These are phyloP conservation scores for Zelostemma sp. DNA, from an alignment of 1,140 invertebrate genomes.

Conservation along the genomic window DNA sequence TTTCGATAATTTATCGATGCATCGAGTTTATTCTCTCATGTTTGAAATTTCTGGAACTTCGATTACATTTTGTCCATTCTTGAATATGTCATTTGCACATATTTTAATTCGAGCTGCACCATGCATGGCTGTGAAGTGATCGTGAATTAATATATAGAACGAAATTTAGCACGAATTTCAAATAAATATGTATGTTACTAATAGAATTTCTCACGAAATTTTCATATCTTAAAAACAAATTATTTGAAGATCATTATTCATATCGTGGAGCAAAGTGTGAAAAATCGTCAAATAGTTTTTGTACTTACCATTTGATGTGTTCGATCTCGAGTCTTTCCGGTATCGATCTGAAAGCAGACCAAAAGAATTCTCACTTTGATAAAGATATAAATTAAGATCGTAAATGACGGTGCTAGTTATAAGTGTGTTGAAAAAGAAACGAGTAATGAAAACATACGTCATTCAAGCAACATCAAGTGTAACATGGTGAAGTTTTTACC, in stretches of 20 bases:
- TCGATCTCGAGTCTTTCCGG: neutral
- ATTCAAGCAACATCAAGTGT: slow-evolving; percentile 39
- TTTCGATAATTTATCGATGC: no score
- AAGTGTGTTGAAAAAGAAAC: slow-evolving; percentile 20
- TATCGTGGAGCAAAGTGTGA: no score
- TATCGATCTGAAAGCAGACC: neutral
- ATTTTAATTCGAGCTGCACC: slow-evolving; percentile 16
- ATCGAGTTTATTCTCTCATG: no score
- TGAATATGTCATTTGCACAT: neutral
- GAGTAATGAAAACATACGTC: slow-evolving; percentile 22
- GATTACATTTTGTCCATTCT: neutral
- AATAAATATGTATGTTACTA: no score
- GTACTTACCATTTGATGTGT: no score
- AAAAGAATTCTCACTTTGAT: neutral
- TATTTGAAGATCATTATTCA: no score
- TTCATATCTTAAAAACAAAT: no score
- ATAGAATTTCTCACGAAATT: no score
- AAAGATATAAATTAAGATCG: slow-evolving; percentile 16
- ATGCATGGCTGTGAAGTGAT: slow-evolving; percentile 23
- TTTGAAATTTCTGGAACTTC: no score
- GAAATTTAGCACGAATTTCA: no score
- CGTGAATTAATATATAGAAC: slow-evolving; percentile 11
- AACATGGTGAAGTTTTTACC: slow-evolving; percentile 32
- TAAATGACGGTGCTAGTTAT: slow-evolving; percentile 10
- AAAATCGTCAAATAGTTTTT: no score